Evolutionary conservation across 2,113 vertebrate genomes (phyloP), one percentile per base, ranked within the genome.

Genomic region (Cebus imitator): DNA sequence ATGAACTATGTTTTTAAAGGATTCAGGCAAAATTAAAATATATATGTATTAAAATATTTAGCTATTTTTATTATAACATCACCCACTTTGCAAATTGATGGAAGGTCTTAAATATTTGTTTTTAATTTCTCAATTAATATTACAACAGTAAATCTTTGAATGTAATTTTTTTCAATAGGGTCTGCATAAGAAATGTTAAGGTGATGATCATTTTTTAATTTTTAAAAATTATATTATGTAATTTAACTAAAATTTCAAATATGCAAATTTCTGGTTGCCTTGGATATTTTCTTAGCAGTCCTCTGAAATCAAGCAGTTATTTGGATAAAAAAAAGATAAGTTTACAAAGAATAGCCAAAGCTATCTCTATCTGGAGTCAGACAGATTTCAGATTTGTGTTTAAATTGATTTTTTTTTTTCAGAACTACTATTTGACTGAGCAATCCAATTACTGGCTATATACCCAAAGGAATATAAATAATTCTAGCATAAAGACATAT

Each of bases 201-300:
- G 6, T 72, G 7, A 20, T 21, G 66, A 43, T 2, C 14, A n/a
- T 45, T 16, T 45, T 64, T 90, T 43, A 37, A 83, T n/a, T 87
- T 43, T 50, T 57, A 88, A 92, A 90, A 37, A 45, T 30, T 3
- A 32, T 70, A 45, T 30, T 3, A 32, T 70, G 9, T 27, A 45
- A 52, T 68, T 64, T 93, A 90, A 79, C 45, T 75, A 40, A 88
- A 94, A 48, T 90, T 90, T 92, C 17, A 91, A 83, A 55, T 35
- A 37, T 66, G 52, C 20, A 66, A 85, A 55, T 32, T 66, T 6
- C 87, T 94, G 11, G 32, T 64, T 73, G 10, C 70, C 25, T 88
- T 72, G 40, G 1, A 58, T 25, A 52, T 58, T n/a, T 88, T 83
- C 88, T 66, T 16, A 48, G 52, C 13, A 79, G 17, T 73, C 5